phyloP scores from a whole-genome alignment of 2,113 vertebrate species.

The Benitochromis conjunctus region DNA sequence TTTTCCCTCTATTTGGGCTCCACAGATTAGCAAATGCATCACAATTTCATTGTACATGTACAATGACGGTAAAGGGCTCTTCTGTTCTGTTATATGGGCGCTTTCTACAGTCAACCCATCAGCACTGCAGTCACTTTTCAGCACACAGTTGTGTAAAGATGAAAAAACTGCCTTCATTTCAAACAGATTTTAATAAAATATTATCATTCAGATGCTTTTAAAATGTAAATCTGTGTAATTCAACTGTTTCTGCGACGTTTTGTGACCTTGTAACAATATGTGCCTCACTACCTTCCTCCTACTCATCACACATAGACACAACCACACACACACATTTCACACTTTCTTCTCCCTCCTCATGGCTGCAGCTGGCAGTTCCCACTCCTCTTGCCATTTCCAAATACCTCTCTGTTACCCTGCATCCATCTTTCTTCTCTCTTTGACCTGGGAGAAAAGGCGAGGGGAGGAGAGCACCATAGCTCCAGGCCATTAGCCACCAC shows the following conservation, averaged over 20 bases:
- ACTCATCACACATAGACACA: background rate
- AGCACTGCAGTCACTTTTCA: background rate
- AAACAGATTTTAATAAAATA: background rate
- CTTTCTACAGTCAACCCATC: background rate
- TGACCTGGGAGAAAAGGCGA: background rate
- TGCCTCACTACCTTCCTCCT: slow-evolving; percentile 10
- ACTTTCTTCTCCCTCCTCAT: background rate
- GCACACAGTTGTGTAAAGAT: background rate
- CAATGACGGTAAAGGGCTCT: rapidly evolving
- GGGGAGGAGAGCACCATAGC: background rate
- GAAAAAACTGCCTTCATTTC: background rate
- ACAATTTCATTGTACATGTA: background rate
- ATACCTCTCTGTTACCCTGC: background rate
- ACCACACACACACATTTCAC: background rate
- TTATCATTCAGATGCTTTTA: background rate
- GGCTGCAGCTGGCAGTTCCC: slow-evolving; percentile 17
- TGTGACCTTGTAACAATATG: background rate
- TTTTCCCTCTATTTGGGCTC: background rate
- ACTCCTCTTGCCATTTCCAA: background rate
- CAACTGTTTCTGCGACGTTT: background rate
- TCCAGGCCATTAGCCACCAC: slow-evolving; percentile 30
- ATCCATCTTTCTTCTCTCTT: background rate
- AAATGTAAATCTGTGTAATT: background rate
- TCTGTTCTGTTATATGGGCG: background rate
- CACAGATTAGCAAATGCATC: background rate